Conservation (phyloP, 2,888 invertebrate genomes). For the Rugalucina vietnamica region DNA sequence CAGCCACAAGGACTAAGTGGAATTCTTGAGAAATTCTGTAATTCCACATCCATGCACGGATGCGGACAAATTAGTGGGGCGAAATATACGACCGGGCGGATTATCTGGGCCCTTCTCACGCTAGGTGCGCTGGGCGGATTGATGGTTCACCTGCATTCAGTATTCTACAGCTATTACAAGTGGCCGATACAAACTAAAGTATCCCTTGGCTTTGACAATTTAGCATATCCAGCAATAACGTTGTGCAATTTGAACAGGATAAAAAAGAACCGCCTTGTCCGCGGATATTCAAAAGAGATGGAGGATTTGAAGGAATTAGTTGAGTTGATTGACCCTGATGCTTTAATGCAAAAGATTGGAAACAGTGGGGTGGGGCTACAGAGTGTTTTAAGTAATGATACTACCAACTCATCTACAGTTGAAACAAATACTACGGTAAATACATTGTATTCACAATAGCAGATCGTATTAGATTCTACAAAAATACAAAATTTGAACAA, state of each 20-base stretch:
- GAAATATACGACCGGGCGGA: constrained; percentile 45
- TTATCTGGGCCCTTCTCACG: constrained; percentile 62
- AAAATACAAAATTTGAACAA: too few species aligned
- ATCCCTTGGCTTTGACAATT: constrained; percentile 47
- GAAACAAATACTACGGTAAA: too few species aligned
- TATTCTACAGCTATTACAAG: constrained; percentile 53
- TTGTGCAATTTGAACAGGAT: constrained; percentile 58
- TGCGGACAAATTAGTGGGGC: constrained; percentile 65
- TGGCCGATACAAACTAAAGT: constrained; percentile 65
- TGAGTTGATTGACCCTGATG: constrained; percentile 17
- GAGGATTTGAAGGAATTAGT: constrained; percentile 5
- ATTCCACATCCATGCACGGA: constrained; percentile 66
- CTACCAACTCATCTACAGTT: background rate
- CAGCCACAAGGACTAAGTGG: background rate
- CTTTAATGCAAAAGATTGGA: constrained; percentile 20
- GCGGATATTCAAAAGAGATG: constrained; percentile 1
- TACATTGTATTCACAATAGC: too few species aligned
- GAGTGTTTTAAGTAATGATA: background rate
- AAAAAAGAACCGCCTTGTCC: constrained; percentile 23
- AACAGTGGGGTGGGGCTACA: background rate
- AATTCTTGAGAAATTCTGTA: background rate
- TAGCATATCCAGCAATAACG: constrained; percentile 56
- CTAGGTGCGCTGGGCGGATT: constrained; percentile 54
- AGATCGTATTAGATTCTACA: too few species aligned
- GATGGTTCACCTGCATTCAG: constrained; percentile 62